Base-by-base conservation (phyloP, 23 tunicate genomes). In the Botrylloides violaceus region DNA sequence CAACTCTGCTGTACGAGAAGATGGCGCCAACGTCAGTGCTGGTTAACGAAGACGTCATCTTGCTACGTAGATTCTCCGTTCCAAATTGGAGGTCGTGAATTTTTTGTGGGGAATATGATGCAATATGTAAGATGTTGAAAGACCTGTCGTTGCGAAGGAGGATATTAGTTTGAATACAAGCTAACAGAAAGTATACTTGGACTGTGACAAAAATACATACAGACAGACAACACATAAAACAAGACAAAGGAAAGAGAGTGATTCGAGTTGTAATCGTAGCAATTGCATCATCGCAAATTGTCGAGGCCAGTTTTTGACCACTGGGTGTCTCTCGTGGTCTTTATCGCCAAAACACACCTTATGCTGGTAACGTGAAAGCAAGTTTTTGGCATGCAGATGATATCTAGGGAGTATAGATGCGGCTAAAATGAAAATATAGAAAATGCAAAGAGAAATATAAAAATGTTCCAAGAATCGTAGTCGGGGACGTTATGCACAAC, bases 1-100 rank as follows among this genome's bases (percentile, higher is more conserved):
- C 7, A 25, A 36, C 0, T 66, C 20, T 26, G 38, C 81, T 59
- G 7, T 34, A 32, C 58, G 61, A 77, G 62, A 58, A 83, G 76
- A 83, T 77, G 76, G 27, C 89, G 47, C 58, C 77, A 62, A 66
- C 66, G 66, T 61, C 70, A 83, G 89, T 83, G 89, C 89, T 83
- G 89, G 89, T 83, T 66, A 76, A 70, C 89, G 37, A 35, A 77
- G 73, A 18, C 47, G 89, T 31, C 82, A 77, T 83, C 76, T 83
- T 6, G 38, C 34, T 66, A 29, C 58, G 32, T 5, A 59, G 26
- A n/a, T 35, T 43, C 22, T 62, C 61, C 64, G 73, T 32, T 15
- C 33, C 71, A 34, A 58, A 64, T 58, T 9, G 33, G 20, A 22
- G 0, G 36, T 39, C 31, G 20, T n/a, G n/a, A 25, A 60, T 18